These are phyloP conservation scores for Diplolepis rosae DNA, from an alignment of 2,888 invertebrate species.

Conservation along the genomic window DNA sequence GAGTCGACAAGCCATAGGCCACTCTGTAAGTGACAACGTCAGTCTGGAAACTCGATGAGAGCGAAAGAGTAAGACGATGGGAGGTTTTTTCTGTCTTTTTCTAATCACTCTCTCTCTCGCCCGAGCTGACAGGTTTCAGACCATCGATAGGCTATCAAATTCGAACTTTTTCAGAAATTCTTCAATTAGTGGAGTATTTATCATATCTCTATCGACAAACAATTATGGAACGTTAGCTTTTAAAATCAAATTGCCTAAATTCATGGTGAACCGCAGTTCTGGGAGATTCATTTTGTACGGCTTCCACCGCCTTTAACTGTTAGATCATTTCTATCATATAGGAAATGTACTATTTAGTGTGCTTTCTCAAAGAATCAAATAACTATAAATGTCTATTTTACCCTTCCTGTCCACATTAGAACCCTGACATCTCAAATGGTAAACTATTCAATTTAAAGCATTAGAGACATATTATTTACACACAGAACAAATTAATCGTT, in stretches of 20 bases:
- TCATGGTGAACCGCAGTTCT: neutral
- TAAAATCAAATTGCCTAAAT: neutral
- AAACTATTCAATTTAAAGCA: neutral
- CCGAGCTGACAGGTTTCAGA: too few species aligned
- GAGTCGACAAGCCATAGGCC: too few species aligned
- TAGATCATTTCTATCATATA: neutral
- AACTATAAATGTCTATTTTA: constrained; percentile 1
- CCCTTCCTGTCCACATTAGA: constrained; percentile 25
- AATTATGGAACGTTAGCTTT: neutral
- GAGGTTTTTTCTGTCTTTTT: too few species aligned
- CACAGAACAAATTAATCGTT: constrained; percentile 28
- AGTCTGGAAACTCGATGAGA: too few species aligned
- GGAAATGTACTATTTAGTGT: neutral
- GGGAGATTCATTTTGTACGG: neutral
- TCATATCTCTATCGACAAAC: neutral
- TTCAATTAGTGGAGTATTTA: neutral
- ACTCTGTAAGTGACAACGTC: too few species aligned
- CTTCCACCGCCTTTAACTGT: too few species aligned
- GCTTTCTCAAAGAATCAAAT: constrained; percentile 27
- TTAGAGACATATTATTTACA: constrained; percentile 14
- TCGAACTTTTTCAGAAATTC: constrained; percentile 25
- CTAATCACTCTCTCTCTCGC: too few species aligned
- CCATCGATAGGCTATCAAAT: constrained; percentile 35
- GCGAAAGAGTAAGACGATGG: too few species aligned
- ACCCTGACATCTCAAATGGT: constrained; percentile 1